phyloP scores from a whole-genome alignment of 2,113 vertebrate genomes.

The Phyllopteryx taeniolatus region DNA sequence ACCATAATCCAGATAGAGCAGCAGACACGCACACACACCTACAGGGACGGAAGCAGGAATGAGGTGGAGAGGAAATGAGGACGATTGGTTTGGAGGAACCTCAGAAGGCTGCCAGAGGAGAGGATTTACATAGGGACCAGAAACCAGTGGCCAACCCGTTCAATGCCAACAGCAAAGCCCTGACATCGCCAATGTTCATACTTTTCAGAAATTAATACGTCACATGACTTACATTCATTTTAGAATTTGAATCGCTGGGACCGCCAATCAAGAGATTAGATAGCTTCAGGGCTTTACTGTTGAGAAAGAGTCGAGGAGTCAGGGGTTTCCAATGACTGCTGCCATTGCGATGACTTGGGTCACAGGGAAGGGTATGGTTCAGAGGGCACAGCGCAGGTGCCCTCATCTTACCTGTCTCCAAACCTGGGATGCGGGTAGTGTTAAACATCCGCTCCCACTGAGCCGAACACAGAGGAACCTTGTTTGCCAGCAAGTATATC shows the following conservation, averaged over 20 bases:
- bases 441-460: slow-evolving; percentile 99
- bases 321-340: slow-evolving; percentile 47
- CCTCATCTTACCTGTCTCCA: slow-evolving; percentile 86
- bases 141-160: slow-evolving; percentile 48
- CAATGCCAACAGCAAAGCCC: slow-evolving; percentile 50
- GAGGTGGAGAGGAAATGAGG: slow-evolving; percentile 39
- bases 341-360: slow-evolving; percentile 31
- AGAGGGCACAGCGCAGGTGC: slow-evolving; percentile 29
- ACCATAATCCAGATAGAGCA: slow-evolving; percentile 49
- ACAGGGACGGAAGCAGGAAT: slow-evolving; percentile 35
- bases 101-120: slow-evolving; percentile 27
- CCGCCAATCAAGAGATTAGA: neutral
- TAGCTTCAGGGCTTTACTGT: slow-evolving; percentile 41
- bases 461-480: slow-evolving; percentile 92
- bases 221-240: slow-evolving; percentile 5
- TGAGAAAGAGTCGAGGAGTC: slow-evolving; percentile 41
- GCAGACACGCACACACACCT: slow-evolving; percentile 31
- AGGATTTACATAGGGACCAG: slow-evolving; percentile 39
- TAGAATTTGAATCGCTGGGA: neutral
- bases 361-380: slow-evolving; percentile 14
- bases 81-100: slow-evolving; percentile 34
- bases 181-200: neutral
- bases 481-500: slow-evolving; percentile 91
- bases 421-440: slow-evolving; percentile 85
- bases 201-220: neutral